A percentile compares a stretch with the other conserved stretches of the same genome.
phyloP scores from a whole-genome alignment of 2,113 vertebrate species.

The Takifugu bimaculatus region DNA sequence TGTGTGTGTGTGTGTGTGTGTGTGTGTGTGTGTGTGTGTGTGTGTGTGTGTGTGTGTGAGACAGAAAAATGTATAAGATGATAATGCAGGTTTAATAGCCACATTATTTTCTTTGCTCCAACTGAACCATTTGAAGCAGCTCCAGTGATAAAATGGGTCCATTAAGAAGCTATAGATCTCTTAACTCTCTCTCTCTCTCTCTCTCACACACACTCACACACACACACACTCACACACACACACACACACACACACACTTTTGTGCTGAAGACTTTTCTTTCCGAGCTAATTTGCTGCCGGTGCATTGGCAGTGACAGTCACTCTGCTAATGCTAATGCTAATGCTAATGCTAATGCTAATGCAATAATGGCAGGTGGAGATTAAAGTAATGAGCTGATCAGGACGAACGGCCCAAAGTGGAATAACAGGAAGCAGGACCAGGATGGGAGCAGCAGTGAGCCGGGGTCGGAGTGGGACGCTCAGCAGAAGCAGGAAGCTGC shows the following conservation, averaged over 20 bases:
- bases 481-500: too few species aligned
- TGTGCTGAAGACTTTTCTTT: slow-evolving; percentile 16
- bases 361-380: slow-evolving; percentile 25
- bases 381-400: slow-evolving; percentile 32
- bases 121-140: slow-evolving; percentile 29
- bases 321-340: slow-evolving; percentile 33
- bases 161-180: slow-evolving; percentile 47
- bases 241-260: slow-evolving; percentile 1
- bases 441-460: neutral
- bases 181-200: neutral
- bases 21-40: too few species aligned
- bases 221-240: slow-evolving; percentile 21
- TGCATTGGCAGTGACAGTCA: neutral
- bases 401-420: slow-evolving; percentile 25
- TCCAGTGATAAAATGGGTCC: slow-evolving; percentile 38
- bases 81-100: slow-evolving; percentile 48
- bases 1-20: neutral
- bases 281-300: slow-evolving; percentile 30
- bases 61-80: slow-evolving; percentile 18
- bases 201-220: neutral
- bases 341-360: slow-evolving; percentile 3
- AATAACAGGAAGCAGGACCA: slow-evolving; percentile 23
- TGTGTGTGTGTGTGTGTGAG: slow-evolving; percentile 2
- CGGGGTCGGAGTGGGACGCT: too few species aligned
- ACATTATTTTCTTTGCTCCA: slow-evolving; percentile 34